phyloP scores from a whole-genome alignment of 1,140 invertebrate genomes.

The Semibalanus balanoides region DNA sequence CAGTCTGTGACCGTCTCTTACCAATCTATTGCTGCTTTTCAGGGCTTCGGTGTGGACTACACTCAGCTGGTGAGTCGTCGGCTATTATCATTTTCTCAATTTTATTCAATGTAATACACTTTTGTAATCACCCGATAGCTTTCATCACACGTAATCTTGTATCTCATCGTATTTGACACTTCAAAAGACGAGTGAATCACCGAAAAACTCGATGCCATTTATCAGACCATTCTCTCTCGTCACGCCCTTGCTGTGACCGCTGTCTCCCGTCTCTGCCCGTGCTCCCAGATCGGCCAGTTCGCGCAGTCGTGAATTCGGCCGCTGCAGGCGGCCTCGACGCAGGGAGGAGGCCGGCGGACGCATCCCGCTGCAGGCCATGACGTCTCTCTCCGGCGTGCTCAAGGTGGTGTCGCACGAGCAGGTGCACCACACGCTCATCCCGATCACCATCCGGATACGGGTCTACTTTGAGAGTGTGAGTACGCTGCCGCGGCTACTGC shows the following conservation, averaged over 20 bases:
- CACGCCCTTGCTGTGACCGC: no score
- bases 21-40: background rate
- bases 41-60: background rate
- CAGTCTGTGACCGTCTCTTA: no score
- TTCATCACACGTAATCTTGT: no score
- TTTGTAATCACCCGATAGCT: no score
- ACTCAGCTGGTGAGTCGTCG: background rate
- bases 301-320: background rate
- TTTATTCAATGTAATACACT: no score
- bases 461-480: conserved; percentile 6
- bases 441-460: background rate
- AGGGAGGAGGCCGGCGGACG: background rate
- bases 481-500: no score
- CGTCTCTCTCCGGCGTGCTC: background rate
- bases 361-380: background rate
- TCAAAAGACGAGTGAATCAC: no score
- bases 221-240: no score
- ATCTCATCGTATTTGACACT: no score
- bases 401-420: conserved; percentile 21
- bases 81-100: no score
- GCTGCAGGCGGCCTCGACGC: background rate
- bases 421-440: conserved; percentile 10
- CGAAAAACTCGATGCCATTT: no score
- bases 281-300: background rate
- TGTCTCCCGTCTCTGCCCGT: no score